Evolutionary conservation across 64 coral and sea anemone genomes (phyloP).

Genomic region (Porites lutea): DNA sequence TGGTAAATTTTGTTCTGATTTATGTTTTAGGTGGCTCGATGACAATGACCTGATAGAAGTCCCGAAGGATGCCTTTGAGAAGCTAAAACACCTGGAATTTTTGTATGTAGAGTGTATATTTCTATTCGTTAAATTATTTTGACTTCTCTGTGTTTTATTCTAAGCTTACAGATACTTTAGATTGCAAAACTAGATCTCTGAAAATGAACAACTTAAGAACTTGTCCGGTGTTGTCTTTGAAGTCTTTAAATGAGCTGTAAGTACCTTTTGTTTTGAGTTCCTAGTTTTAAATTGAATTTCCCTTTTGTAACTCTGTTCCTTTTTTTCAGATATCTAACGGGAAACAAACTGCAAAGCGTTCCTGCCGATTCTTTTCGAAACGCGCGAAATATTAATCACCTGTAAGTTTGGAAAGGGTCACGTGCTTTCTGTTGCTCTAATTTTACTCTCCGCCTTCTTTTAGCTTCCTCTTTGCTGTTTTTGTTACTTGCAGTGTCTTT

Average conservation of each 20-base stretch:
- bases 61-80: constrained; percentile 30
- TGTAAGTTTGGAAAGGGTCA: background rate
- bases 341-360: constrained; percentile 15
- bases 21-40: constrained; percentile 32
- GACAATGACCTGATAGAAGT: constrained; percentile 34
- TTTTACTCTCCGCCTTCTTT: too few species aligned
- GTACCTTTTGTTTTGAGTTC: background rate
- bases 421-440: too few species aligned
- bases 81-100: constrained; percentile 2
- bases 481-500: too few species aligned
- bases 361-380: background rate
- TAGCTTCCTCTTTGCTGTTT: too few species aligned
- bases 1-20: background rate
- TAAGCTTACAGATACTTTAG: background rate
- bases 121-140: background rate
- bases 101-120: constrained; percentile 28
- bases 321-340: constrained; percentile 28
- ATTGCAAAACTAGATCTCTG: background rate
- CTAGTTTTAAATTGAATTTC: too few species aligned
- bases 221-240: background rate
- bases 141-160: background rate
- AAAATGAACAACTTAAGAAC: background rate
- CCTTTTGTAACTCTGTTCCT: background rate
- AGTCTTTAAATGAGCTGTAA: background rate
- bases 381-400: background rate